A percentile compares a stretch with the other conserved stretches of the same genome.
Evolutionary conservation across 1,140 invertebrate species (phyloP).

Genomic region (Platyscapa corneri): DNA sequence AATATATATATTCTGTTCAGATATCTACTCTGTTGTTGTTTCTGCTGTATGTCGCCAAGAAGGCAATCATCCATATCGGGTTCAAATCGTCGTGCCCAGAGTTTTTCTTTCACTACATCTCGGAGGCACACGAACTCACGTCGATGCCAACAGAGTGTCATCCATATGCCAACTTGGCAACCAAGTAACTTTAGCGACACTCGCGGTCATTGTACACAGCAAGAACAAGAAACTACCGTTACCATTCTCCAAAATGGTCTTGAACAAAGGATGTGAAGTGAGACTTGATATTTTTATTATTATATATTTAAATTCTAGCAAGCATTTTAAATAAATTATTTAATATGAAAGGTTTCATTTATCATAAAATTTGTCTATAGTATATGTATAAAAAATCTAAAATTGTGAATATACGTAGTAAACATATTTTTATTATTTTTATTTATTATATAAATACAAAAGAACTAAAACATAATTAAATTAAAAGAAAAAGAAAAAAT

Average conservation of each 20-base stretch:
- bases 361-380: too few relatives aligned
- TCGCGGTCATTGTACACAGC: conserved; percentile 43
- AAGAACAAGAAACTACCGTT: conserved; percentile 64
- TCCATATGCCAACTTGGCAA: conserved; percentile 58
- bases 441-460: too few relatives aligned
- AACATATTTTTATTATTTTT: too few relatives aligned
- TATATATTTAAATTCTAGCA: too few relatives aligned
- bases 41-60: conserved; percentile 53
- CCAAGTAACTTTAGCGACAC: conserved; percentile 42
- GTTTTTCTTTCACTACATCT: conserved; percentile 64
- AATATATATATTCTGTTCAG: conserved; percentile 47
- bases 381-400: too few relatives aligned
- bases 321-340: too few relatives aligned
- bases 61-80: conserved; percentile 58
- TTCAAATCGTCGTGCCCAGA: conserved; percentile 61
- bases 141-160: conserved; percentile 60
- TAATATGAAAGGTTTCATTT: too few relatives aligned
- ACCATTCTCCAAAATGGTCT: conserved; percentile 59
- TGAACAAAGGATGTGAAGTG: conserved; percentile 56
- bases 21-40: conserved; percentile 61
- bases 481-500: too few relatives aligned
- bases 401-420: too few relatives aligned
- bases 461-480: too few relatives aligned
- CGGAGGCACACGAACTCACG: conserved; percentile 60
- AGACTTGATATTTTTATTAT: neutral